A percentile compares a stretch with the other conserved stretches of the same genome.
phyloP scores from a whole-genome alignment of 2,888 invertebrate genomes.

The Melanophora roralis region DNA sequence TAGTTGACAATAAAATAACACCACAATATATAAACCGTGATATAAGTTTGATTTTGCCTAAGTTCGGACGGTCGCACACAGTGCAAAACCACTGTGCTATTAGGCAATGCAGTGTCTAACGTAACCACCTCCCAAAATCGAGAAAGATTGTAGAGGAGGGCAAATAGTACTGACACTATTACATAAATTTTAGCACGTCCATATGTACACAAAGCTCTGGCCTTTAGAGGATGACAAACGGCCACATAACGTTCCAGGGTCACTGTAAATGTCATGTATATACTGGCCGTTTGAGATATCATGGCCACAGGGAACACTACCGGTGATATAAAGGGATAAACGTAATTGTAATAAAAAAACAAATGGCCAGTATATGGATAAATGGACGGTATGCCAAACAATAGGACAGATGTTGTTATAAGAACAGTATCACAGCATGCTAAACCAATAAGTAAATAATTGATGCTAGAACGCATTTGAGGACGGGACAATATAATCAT shows the following conservation, averaged over 20 bases:
- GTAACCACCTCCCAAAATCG: slow-evolving; percentile 85
- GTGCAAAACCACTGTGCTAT: slow-evolving; percentile 81
- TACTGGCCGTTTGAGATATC: slow-evolving; percentile 94
- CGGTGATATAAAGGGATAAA: slow-evolving; percentile 89
- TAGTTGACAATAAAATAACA: slow-evolving; percentile 96
- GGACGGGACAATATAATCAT: slow-evolving; percentile 94
- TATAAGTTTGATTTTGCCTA: slow-evolving; percentile 85
- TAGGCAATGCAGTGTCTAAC: slow-evolving; percentile 72
- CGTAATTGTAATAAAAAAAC: slow-evolving; percentile 86
- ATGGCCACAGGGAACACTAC: slow-evolving; percentile 89
- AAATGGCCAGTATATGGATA: slow-evolving; percentile 88
- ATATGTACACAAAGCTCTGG: slow-evolving; percentile 93
- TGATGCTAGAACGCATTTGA: slow-evolving; percentile 97
- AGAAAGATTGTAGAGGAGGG: slow-evolving; percentile 91
- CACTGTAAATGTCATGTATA: slow-evolving; percentile 93
- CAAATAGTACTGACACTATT: slow-evolving; percentile 86
- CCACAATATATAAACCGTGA: slow-evolving; percentile 94
- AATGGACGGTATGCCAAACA: slow-evolving; percentile 92
- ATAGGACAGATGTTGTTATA: slow-evolving; percentile 88
- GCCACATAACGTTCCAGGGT: slow-evolving; percentile 97
- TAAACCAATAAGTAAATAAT: slow-evolving; percentile 94
- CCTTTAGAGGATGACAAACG: slow-evolving; percentile 92
- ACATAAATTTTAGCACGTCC: slow-evolving; percentile 91
- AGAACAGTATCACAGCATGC: slow-evolving; percentile 95
- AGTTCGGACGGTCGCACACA: slow-evolving; percentile 84